Evolutionary conservation across 2,113 vertebrate species (phyloP).

Genomic region (Oryzias woworae): DNA sequence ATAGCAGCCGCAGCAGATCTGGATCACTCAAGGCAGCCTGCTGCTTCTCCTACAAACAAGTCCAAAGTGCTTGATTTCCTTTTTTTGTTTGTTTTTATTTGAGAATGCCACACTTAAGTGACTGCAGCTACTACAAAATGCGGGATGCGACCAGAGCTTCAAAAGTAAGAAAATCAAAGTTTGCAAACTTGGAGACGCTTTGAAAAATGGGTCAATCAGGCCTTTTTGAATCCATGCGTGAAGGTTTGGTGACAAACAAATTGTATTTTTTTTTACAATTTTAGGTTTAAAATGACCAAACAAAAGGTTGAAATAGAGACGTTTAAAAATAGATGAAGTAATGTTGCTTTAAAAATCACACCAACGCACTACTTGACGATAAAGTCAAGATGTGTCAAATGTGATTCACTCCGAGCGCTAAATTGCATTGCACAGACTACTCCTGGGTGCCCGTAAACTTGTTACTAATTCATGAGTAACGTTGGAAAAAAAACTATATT

Average conservation of each 20-base stretch:
- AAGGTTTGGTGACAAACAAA: no score
- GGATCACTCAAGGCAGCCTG: constrained; percentile 52
- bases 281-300: no score
- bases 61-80: constrained; percentile 32
- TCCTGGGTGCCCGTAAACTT: constrained; percentile 1
- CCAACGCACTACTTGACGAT: no score
- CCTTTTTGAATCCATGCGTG: no score
- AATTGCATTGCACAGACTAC: neutral
- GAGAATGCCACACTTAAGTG: constrained; percentile 83
- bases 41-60: constrained; percentile 41
- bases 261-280: no score
- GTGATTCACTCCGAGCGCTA: neutral
- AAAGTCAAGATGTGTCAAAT: no score
- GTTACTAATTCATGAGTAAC: constrained; percentile 8
- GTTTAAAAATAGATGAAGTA: no score
- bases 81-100: neutral
- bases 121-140: constrained; percentile 81
- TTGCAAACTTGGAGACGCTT: neutral
- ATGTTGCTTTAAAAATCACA: no score
- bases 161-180: constrained; percentile 68
- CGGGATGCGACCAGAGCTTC: constrained; percentile 77
- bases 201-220: neutral
- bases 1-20: constrained; percentile 47
- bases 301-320: no score
- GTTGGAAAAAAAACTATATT: neutral